Evolutionary conservation across 2,888 invertebrate species (phyloP).

Genomic region (Sepiola atlantica): DNA sequence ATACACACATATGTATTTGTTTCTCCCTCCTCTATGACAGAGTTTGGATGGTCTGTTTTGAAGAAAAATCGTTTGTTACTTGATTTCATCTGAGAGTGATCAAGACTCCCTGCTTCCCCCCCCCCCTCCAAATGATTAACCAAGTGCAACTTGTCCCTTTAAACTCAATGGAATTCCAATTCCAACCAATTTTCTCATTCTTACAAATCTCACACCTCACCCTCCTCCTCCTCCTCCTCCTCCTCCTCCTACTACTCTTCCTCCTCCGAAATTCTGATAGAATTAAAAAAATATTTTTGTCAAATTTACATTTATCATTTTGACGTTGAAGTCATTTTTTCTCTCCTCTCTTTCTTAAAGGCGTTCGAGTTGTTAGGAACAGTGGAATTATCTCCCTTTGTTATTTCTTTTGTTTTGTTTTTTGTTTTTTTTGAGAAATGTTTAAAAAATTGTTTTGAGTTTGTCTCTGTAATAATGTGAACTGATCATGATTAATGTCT

Average conservation of each 20-base stretch:
- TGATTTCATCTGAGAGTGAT: background rate
- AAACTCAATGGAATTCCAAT: too few species aligned
- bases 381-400: background rate
- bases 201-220: too few species aligned
- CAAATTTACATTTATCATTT: background rate
- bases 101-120: background rate
- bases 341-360: background rate
- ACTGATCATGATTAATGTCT: too few species aligned
- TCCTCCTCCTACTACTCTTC: too few species aligned
- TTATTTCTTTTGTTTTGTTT: background rate
- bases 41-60: background rate
- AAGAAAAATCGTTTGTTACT: background rate
- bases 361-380: background rate
- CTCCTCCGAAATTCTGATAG: background rate
- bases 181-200: too few species aligned
- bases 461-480: too few species aligned
- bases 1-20: too few species aligned
- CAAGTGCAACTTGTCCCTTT: too few species aligned
- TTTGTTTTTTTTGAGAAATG: background rate
- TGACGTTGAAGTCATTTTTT: background rate
- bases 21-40: too few species aligned
- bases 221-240: too few species aligned
- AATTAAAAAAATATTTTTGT: background rate
- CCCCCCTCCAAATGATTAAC: background rate
- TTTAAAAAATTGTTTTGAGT: too few species aligned